Evolutionary conservation across 2,888 invertebrate genomes (phyloP), one percentile per base, ranked within the genome.

Genomic region (Diogma glabrata): DNA sequence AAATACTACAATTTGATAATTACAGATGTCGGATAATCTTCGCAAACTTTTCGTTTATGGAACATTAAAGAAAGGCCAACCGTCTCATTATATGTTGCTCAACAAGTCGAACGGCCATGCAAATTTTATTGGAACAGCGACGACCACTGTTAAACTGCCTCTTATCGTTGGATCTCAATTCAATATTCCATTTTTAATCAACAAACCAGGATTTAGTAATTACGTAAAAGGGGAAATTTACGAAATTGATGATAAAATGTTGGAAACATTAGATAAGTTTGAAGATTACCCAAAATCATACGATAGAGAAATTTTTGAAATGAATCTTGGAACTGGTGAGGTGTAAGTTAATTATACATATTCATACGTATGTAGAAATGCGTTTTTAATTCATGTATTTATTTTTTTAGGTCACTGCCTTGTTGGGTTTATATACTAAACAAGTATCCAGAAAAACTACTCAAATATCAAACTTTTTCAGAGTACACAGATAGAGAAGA

Each of bases 11-110:
- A 24, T 23, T 26, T 9, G 1, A 17, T 48, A 26, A n/a, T 53
- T 56, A 23, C 55, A 69, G 69, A 66, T 68, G 63, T 64, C 64
- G 30, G 56, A 65, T 38, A 59, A 64, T 20, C 59, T 79, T 28
- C 76, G 84, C 58, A 81, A 80, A 60, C 82, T 94, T 0, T 95
- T 96, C 71, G 89, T 94, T 0, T 96, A 94, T 63, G 95, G 94
- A 2, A 94, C 95, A 0, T 67, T 95, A 38, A 95, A 95, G 72
- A 75, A 73, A 22, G 84, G 85, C 1, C 87, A 94, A 66, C 93
- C 94, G 0, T 94, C 95, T 69, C 82, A 91, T 64, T 66, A 78
- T 46, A 79, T 85, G 71, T 72, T 95, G 52, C 72, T 76, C 2
- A 76, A 82, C 56, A 58, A 71, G 0, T 69, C 74, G 1, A 79